These are phyloP conservation scores for Premnoplex brunnescens DNA, from an alignment of 2,797 vertebrate genomes.

Conservation along the genomic window DNA sequence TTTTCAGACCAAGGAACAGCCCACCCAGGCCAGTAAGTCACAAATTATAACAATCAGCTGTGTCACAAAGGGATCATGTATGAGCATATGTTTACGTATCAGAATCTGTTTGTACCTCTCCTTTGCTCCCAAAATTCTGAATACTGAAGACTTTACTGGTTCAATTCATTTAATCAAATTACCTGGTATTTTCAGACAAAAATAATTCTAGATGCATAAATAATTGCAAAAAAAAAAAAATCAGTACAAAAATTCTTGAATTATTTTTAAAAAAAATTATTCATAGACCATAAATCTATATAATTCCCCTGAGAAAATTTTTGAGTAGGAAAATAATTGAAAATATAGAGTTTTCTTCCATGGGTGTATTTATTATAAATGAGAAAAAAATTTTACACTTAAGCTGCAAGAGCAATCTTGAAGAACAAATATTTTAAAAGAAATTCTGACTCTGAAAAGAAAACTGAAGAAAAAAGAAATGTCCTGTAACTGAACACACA, in stretches of 20 bases:
- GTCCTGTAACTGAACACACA: neutral
- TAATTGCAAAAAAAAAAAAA: neutral
- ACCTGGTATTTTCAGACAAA: neutral
- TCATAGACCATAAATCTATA: neutral
- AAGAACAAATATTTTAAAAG: neutral
- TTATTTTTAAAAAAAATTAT: neutral
- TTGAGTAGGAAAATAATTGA: neutral
- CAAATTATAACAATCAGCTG: neutral
- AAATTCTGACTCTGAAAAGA: neutral
- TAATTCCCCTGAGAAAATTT: neutral
- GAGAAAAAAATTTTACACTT: neutral
- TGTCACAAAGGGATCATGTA: neutral
- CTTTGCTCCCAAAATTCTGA: neutral
- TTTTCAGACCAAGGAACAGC: neutral
- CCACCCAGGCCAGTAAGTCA: neutral
- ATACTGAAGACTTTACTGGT: neutral
- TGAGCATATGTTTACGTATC: neutral
- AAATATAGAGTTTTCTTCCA: neutral
- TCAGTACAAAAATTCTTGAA: rapidly evolving
- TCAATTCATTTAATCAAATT: neutral
- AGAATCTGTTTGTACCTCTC: neutral
- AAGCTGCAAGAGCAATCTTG: neutral
- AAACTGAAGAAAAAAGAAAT: neutral
- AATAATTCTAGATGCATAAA: neutral
- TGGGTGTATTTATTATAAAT: neutral